phyloP scores from a whole-genome alignment of 2,888 invertebrate species.

The Apeira syringaria region DNA sequence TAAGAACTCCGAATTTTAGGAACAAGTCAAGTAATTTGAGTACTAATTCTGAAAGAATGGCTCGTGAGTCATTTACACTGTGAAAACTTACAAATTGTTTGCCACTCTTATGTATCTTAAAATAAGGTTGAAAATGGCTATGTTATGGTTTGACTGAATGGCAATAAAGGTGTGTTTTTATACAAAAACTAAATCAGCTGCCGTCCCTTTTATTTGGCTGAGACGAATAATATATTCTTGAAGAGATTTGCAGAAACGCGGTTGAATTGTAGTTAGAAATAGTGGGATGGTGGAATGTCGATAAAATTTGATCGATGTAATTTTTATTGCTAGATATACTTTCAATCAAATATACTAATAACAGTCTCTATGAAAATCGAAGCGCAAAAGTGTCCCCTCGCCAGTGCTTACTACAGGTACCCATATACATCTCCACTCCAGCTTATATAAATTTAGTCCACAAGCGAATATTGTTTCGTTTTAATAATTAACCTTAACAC shows the following conservation, averaged over 20 bases:
- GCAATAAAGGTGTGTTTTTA: slow-evolving; percentile 12
- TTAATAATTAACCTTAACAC: no score
- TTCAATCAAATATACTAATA: no score
- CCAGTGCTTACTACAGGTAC: no score
- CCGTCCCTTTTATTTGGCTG: slow-evolving; percentile 59
- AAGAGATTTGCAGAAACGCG: slow-evolving; percentile 72
- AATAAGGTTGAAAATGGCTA: slow-evolving; percentile 13
- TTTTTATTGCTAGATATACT: no score
- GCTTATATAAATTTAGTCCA: no score
- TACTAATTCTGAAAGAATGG: slow-evolving; percentile 35
- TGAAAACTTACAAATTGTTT: not conserved
- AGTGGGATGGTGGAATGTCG: slow-evolving; percentile 33
- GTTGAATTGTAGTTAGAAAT: slow-evolving; percentile 63
- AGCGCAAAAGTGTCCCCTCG: no score
- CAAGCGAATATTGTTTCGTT: no score
- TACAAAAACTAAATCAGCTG: slow-evolving; percentile 67
- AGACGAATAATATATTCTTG: slow-evolving; percentile 60
- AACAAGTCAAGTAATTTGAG: slow-evolving; percentile 41
- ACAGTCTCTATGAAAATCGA: no score
- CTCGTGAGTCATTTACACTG: slow-evolving; percentile 8
- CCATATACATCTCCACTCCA: no score
- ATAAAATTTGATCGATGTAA: slow-evolving; percentile 2
- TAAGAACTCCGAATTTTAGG: slow-evolving; percentile 28
- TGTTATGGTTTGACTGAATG: not conserved
- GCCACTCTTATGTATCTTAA: not conserved